Evolutionary conservation across 35 echinoderm and acorn worm genomes (phyloP).

Genomic region (Apostichopus japonicus): DNA sequence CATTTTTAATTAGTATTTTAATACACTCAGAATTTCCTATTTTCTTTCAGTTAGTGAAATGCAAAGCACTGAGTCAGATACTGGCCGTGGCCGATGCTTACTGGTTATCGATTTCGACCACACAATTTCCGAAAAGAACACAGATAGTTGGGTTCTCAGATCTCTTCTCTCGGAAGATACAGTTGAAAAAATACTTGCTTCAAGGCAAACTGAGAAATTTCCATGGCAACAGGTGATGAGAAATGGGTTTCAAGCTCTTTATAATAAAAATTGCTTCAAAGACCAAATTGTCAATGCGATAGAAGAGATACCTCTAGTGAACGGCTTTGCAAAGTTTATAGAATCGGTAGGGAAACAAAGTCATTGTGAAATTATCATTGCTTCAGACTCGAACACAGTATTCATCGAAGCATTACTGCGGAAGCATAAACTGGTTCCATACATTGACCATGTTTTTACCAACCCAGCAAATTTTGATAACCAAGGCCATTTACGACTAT

Average conservation of each 20-base stretch:
- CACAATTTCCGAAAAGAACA: slow-evolving; percentile 54
- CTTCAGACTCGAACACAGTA: slow-evolving; percentile 62
- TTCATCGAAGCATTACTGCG: slow-evolving; percentile 55
- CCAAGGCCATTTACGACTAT: slow-evolving; percentile 11
- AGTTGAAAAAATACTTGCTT: not conserved
- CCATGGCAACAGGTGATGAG: slow-evolving; percentile 53
- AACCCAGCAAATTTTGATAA: slow-evolving; percentile 68
- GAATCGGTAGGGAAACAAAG: not conserved
- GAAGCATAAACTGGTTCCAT: not conserved
- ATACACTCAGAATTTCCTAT: not conserved
- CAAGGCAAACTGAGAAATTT: not conserved
- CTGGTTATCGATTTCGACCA: slow-evolving; percentile 70
- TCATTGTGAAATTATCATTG: slow-evolving; percentile 33
- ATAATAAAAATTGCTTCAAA: not conserved
- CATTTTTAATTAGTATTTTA: too few species aligned
- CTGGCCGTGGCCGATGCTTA: not conserved
- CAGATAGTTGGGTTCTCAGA: slow-evolving; percentile 38
- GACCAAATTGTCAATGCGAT: slow-evolving; percentile 35
- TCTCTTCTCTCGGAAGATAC: slow-evolving; percentile 30
- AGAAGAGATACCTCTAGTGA: slow-evolving; percentile 33
- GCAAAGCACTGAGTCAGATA: not conserved
- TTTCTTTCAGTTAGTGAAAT: not conserved
- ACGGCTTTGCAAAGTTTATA: slow-evolving; percentile 52
- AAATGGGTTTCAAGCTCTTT: slow-evolving; percentile 42
- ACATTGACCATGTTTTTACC: slow-evolving; percentile 25